These are phyloP conservation scores for Ephydatia muelleri DNA, from an alignment of 37 sponge, comb jelly and placozoan species.

Conservation along the genomic window DNA sequence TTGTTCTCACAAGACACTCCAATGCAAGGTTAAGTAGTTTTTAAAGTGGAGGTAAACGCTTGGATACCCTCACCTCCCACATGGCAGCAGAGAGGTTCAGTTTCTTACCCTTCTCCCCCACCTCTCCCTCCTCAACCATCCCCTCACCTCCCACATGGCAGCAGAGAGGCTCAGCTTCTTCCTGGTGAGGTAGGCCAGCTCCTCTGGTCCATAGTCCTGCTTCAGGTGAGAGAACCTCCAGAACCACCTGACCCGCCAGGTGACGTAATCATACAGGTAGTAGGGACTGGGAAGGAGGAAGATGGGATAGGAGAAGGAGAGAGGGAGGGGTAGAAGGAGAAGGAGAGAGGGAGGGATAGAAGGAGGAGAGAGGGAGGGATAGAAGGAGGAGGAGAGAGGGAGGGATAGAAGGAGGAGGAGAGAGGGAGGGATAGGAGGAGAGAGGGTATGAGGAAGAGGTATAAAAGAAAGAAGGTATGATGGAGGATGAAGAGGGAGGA, in stretches of 20 bases:
- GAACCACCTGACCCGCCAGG: constrained; percentile 56
- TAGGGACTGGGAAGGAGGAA: constrained; percentile 46
- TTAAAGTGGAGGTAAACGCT: no score
- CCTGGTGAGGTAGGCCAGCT: constrained; percentile 53
- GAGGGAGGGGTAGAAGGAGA: neutral
- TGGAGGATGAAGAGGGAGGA: constrained; percentile 1
- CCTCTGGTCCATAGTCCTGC: constrained; percentile 55
- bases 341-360: neutral
- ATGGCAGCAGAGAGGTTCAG: no score
- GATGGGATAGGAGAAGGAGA: neutral
- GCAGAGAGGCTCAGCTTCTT: constrained; percentile 33
- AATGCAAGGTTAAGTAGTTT: no score
- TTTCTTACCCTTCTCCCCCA: no score
- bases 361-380: no score
- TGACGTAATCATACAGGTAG: constrained; percentile 25
- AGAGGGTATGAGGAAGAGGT: neutral
- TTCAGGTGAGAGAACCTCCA: constrained; percentile 49
- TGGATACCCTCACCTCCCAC: no score
- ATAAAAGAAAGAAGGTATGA: neutral
- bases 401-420: neutral
- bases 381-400: neutral
- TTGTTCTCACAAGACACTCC: no score
- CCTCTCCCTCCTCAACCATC: neutral
- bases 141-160: constrained; percentile 61
- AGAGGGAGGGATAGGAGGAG: neutral